A percentile compares a stretch with the other conserved stretches of the same genome.
Evolutionary conservation across 2,797 vertebrate species (phyloP).

Genomic region (Crocidura indochinensis): DNA sequence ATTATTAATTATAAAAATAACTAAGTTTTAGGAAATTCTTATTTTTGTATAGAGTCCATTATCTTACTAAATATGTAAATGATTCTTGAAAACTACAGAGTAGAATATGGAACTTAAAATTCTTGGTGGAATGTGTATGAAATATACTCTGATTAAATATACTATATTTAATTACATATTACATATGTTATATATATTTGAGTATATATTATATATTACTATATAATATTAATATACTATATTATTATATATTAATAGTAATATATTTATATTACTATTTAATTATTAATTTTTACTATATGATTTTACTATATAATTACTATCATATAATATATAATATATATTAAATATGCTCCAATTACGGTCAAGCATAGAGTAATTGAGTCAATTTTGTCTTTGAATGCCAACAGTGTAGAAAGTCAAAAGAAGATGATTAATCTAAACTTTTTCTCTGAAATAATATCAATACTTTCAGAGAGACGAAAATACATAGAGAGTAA

Average conservation of each 20-base stretch:
- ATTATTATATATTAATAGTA: too few relatives aligned
- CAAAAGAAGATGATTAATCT: background rate
- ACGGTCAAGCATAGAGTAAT: background rate
- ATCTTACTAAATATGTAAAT: slow-evolving; percentile 56
- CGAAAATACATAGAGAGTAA: background rate
- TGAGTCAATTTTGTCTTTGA: background rate
- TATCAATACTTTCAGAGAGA: background rate
- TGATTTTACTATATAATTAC: too few relatives aligned
- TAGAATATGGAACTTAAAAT: background rate
- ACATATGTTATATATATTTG: too few relatives aligned
- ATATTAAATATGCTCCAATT: background rate
- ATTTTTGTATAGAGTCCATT: slow-evolving; percentile 47
- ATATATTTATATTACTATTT: too few relatives aligned
- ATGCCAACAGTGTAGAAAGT: background rate
- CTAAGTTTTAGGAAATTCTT: slow-evolving; percentile 64
- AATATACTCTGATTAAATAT: background rate
- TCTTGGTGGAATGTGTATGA: background rate
- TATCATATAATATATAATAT: too few relatives aligned
- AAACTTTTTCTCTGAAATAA: background rate
- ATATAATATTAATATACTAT: too few relatives aligned
- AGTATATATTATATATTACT: too few relatives aligned
- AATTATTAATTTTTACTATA: too few relatives aligned
- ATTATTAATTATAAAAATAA: slow-evolving; percentile 78
- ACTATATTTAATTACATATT: too few relatives aligned
- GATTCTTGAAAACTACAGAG: background rate